phyloP scores from a whole-genome alignment of 1,140 invertebrate genomes.

The Doryteuthis pealeii region DNA sequence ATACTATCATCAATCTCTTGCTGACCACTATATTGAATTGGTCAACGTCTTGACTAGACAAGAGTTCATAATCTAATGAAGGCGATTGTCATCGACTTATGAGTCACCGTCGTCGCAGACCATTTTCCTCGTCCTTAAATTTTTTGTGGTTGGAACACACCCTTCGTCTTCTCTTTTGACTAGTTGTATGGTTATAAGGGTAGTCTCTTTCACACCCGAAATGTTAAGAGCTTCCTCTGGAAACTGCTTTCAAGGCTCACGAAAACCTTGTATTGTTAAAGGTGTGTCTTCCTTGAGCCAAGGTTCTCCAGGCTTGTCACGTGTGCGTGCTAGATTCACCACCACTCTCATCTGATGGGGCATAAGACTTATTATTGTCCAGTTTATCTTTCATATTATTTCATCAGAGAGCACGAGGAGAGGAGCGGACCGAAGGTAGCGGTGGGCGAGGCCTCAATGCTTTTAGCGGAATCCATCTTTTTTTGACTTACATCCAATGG shows the following conservation, averaged over 20 bases:
- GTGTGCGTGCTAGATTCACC: background rate
- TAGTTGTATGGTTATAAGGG: background rate
- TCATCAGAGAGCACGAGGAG: slow-evolving; percentile 10
- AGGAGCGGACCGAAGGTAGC: background rate
- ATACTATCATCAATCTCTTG: slow-evolving; percentile 3
- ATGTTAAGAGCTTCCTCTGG: background rate
- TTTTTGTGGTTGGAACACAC: background rate
- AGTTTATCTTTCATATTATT: background rate
- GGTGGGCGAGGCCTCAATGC: background rate
- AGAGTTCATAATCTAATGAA: background rate
- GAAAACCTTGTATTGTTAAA: background rate
- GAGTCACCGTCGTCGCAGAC: background rate
- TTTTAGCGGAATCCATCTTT: slow-evolving; percentile 11
- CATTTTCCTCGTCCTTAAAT: slow-evolving; percentile 11
- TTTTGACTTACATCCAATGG: slow-evolving; percentile 41
- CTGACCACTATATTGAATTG: background rate
- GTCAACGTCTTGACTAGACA: slow-evolving; percentile 8
- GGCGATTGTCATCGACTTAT: background rate
- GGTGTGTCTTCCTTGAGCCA: background rate
- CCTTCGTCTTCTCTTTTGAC: slow-evolving; percentile 5
- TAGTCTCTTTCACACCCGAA: background rate
- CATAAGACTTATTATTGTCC: background rate
- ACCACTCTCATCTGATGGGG: background rate
- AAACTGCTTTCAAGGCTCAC: background rate
- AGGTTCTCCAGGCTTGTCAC: background rate